Conservation (phyloP, 2,888 invertebrate genomes). For the Stenoptilia bipunctidactyla region DNA sequence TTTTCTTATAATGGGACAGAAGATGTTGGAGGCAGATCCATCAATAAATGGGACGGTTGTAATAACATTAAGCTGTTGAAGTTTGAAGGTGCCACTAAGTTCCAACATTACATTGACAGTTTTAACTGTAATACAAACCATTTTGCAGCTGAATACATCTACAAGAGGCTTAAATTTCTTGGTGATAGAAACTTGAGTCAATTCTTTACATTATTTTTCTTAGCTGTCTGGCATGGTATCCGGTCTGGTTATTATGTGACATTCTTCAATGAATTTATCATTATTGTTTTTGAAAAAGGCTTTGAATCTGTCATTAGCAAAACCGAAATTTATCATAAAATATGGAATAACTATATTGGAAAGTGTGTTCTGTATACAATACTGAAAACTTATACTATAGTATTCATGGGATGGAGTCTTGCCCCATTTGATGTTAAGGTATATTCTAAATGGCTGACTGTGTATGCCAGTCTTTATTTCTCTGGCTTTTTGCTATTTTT, state of each 20-base stretch:
- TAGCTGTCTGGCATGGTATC: slow-evolving; percentile 97
- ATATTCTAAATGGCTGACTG: slow-evolving; percentile 75
- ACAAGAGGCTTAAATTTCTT: slow-evolving; percentile 92
- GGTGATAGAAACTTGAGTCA: slow-evolving; percentile 88
- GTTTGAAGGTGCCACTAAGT: slow-evolving; percentile 87
- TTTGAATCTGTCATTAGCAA: slow-evolving; percentile 67
- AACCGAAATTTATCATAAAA: slow-evolving; percentile 51
- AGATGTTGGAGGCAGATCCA: slow-evolving; percentile 46
- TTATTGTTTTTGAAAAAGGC: slow-evolving; percentile 88
- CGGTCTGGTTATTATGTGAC: slow-evolving; percentile 94
- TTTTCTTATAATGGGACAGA: slow-evolving; percentile 85
- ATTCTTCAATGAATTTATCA: slow-evolving; percentile 92
- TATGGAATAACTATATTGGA: slow-evolving; percentile 43
- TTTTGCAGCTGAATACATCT: slow-evolving; percentile 94
- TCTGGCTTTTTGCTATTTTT: slow-evolving; percentile 78
- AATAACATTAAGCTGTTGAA: slow-evolving; percentile 87
- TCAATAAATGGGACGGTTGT: slow-evolving; percentile 85
- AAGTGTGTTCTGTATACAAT: slow-evolving; percentile 67
- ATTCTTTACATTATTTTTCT: slow-evolving; percentile 82
- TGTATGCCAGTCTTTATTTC: slow-evolving; percentile 76
- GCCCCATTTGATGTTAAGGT: slow-evolving; percentile 81
- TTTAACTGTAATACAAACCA: slow-evolving; percentile 97
- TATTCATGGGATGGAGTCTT: slow-evolving; percentile 88
- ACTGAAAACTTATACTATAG: slow-evolving; percentile 79
- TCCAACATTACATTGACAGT: slow-evolving; percentile 88